These are phyloP conservation scores for Diuraphis noxia DNA, from an alignment of 1,140 invertebrate species.

Conservation along the genomic window DNA sequence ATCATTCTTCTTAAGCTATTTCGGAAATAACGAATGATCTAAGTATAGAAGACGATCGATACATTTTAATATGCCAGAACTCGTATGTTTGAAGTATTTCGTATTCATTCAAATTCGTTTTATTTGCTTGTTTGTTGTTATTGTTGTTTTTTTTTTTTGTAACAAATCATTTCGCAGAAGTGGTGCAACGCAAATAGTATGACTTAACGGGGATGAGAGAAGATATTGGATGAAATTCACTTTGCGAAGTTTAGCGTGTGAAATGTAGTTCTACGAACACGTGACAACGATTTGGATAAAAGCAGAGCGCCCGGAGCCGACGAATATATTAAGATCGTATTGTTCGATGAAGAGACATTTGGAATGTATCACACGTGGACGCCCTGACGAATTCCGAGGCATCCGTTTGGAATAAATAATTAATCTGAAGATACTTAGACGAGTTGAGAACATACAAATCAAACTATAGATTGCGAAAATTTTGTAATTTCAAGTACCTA, in stretches of 20 bases:
- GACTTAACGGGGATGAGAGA: neutral
- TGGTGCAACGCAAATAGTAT: neutral
- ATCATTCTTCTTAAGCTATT: neutral
- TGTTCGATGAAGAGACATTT: neutral
- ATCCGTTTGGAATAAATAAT: neutral
- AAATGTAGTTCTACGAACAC: neutral
- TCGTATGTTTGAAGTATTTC: neutral
- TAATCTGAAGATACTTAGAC: neutral
- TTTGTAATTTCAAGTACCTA: neutral
- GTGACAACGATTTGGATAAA: constrained; percentile 14
- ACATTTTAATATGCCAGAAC: neutral
- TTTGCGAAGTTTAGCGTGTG: neutral
- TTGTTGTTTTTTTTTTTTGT: neutral
- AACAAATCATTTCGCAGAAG: neutral
- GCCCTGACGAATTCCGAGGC: neutral
- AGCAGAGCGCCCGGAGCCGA: neutral
- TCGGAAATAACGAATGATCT: neutral
- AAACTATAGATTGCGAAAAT: neutral
- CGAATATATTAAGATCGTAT: constrained; percentile 28
- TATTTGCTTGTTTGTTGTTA: neutral
- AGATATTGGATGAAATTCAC: neutral
- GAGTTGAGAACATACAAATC: neutral
- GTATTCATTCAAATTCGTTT: neutral
- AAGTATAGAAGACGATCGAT: neutral
- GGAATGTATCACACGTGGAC: neutral